A percentile compares a stretch with the other conserved stretches of the same genome.
phyloP scores from a whole-genome alignment of 2,888 invertebrate genomes.

The Neoscelio sp. region DNA sequence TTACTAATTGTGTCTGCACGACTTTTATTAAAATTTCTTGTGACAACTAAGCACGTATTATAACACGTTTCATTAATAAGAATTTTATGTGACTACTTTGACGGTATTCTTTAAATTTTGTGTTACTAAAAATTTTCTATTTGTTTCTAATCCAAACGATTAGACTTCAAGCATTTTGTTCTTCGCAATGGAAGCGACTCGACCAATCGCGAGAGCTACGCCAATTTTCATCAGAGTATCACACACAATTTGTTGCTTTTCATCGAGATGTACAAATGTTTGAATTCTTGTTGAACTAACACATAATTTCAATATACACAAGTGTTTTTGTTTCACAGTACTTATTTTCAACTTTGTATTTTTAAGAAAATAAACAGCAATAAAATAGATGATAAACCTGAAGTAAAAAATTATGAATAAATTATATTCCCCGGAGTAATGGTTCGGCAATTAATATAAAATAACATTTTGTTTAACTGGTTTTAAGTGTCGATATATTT shows the following conservation, averaged over 20 bases:
- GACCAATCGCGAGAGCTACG: conserved; percentile 32
- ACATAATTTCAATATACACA: too few species aligned
- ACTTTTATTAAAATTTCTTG: too few species aligned
- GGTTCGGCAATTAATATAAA: conserved; percentile 9
- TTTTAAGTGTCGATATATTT: conserved; percentile 7
- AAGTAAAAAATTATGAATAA: not conserved
- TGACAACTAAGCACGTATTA: too few species aligned
- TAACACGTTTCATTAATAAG: too few species aligned
- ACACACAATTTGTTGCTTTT: conserved; percentile 14
- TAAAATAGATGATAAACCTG: not conserved
- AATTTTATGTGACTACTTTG: too few species aligned
- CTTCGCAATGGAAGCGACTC: conserved; percentile 1
- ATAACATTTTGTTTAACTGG: conserved; percentile 1
- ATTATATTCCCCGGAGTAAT: conserved; percentile 2
- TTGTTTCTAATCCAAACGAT: not conserved
- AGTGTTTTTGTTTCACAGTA: too few species aligned
- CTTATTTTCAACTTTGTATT: too few species aligned
- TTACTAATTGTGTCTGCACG: too few species aligned
- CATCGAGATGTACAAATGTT: conserved; percentile 21
- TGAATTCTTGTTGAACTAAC: not conserved
- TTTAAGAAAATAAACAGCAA: too few species aligned
- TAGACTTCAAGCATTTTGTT: conserved; percentile 12
- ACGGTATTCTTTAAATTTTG: not conserved
- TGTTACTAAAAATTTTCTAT: not conserved
- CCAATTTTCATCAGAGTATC: conserved; percentile 38